Base-by-base conservation (phyloP, 1,140 invertebrate genomes). In the Antheraea mylitta region DNA sequence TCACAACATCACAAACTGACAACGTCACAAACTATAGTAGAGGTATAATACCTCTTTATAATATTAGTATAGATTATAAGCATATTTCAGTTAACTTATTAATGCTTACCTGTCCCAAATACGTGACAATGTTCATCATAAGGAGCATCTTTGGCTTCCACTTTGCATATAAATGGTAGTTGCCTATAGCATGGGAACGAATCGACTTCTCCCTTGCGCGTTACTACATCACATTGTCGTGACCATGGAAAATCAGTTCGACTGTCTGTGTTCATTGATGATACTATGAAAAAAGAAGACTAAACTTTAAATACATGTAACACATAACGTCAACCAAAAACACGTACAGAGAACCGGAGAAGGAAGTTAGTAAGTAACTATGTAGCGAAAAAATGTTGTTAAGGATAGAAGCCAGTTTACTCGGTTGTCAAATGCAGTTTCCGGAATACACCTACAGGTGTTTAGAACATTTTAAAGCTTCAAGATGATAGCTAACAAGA, bases 81-180 rank as follows among this genome's bases (percentile, higher is more conserved):
- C 11, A 42, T 7, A 42, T 42, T 42, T 42, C 11, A 42, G 38
- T 11, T 9, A 67, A 59, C 30, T 66, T 66, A 42, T n/a, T 69
- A 7, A 68, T 10, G 19, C 66, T 71, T 63, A 85, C 85, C 76
- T 69, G n/a, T 70, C 10, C 63, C 76, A 68, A 72, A 81, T 3
- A 82, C 81, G 6, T 76, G 48, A 37, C 85, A 86, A 10, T 70
- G 66, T 0, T 38, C 13, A 53, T 83, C 77, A 42, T 79, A 82
- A 3, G 73, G 66, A 0, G 76, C 78, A 7, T 82, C 70, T 0
- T 58, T 71, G 0, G 83, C 76, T 0, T 73, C 64, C 45, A 83
- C 78, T 62, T 85, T 85, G 66, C 85, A 87, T 0, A 85, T 71
- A 18, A 81, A 87, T 0, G 85, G 82, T 9, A 77, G 30, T 0